Conservation (phyloP, 2,113 vertebrate species). For the Albula goreensis region DNA sequence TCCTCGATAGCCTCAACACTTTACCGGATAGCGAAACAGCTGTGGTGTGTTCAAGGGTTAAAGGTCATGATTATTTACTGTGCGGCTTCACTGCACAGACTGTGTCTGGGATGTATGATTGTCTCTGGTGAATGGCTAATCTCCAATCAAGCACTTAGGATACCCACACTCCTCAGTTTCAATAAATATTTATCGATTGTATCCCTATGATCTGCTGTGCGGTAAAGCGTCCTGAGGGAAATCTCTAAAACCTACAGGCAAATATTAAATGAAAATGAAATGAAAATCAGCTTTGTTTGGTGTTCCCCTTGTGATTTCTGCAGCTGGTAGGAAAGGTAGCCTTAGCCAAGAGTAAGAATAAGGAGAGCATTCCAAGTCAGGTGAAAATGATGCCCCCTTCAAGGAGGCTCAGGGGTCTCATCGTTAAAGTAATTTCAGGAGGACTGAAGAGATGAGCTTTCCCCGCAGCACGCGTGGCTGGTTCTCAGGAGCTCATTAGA, state of each 20-base stretch:
- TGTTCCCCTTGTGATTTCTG: not conserved
- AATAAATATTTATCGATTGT: not conserved
- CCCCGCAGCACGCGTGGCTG: not conserved
- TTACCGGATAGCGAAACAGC: not conserved
- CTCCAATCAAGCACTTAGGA: not conserved
- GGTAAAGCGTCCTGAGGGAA: not conserved
- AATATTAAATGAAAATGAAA: not conserved
- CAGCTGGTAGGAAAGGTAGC: not conserved
- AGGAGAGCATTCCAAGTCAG: not conserved
- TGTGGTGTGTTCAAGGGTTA: not conserved
- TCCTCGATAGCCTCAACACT: not conserved
- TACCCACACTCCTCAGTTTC: not conserved
- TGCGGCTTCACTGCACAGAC: not conserved
- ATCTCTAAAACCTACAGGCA: not conserved
- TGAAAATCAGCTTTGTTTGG: not conserved
- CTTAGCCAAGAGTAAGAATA: not conserved
- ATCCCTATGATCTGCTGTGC: not conserved
- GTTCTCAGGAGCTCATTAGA: slow-evolving; percentile 7
- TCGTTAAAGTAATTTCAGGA: not conserved
- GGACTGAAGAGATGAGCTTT: not conserved
- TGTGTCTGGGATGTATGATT: not conserved
- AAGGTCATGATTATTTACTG: not conserved
- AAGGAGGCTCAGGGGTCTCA: not conserved
- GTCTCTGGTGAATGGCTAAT: not conserved
- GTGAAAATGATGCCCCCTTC: not conserved